A percentile compares a stretch with the other conserved stretches of the same genome.
Conservation (phyloP, 2,797 vertebrate genomes). For the Lacerta agilis region DNA sequence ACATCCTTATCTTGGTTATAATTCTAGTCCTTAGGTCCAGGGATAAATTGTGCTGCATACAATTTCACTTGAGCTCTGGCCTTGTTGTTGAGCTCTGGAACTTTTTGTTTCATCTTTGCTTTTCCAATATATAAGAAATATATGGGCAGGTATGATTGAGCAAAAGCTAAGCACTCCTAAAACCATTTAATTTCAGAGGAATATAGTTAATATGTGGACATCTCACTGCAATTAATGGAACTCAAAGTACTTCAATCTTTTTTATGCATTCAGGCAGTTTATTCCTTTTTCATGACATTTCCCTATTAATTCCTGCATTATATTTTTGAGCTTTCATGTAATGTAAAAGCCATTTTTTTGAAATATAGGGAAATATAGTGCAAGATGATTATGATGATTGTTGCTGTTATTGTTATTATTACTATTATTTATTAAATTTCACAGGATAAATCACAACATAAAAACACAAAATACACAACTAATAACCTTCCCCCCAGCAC, state of each 20-base stretch:
- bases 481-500: too few relatives aligned
- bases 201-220: background rate
- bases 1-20: background rate
- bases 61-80: background rate
- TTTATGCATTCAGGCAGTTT: too few relatives aligned
- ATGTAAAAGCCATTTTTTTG: too few relatives aligned
- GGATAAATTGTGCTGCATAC: background rate
- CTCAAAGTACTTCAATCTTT: background rate
- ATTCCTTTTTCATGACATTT: too few relatives aligned
- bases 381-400: too few relatives aligned
- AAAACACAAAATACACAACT: too few relatives aligned
- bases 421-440: too few relatives aligned
- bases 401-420: too few relatives aligned
- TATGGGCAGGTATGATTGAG: background rate
- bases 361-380: too few relatives aligned
- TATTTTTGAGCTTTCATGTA: too few relatives aligned
- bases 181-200: background rate
- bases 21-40: background rate
- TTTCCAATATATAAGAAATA: background rate
- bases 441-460: too few relatives aligned
- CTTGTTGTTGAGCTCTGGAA: background rate
- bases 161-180: background rate
- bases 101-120: background rate
- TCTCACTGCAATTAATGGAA: background rate
- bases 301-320: too few relatives aligned